These are phyloP conservation scores for Paramisgurnus dabryanus DNA, from an alignment of 2,113 vertebrate genomes.

Conservation along the genomic window DNA sequence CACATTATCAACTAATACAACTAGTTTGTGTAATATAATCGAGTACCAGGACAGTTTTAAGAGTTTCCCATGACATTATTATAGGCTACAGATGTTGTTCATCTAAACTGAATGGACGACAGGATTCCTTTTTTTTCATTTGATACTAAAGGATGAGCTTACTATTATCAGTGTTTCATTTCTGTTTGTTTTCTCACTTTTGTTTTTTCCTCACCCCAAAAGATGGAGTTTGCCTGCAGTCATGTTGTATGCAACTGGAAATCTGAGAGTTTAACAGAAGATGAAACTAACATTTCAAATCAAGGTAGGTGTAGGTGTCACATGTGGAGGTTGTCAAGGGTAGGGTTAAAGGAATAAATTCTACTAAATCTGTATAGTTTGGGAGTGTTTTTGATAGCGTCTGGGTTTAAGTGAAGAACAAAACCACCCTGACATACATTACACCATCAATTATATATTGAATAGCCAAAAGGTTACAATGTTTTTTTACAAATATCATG, in stretches of 20 bases:
- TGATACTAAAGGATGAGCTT: conserved; percentile 11
- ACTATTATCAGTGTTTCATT: background rate
- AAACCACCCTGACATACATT: too few relatives aligned
- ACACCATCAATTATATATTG: too few relatives aligned
- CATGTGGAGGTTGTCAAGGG: too few relatives aligned
- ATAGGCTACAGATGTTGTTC: background rate
- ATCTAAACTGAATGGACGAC: too few relatives aligned
- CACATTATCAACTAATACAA: background rate
- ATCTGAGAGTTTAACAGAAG: conserved; percentile 45
- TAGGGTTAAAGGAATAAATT: too few relatives aligned
- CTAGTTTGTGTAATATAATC: background rate
- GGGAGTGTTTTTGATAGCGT: too few relatives aligned
- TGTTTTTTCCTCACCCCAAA: background rate
- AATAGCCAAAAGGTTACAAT: too few relatives aligned
- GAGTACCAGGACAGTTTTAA: background rate
- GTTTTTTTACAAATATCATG: too few relatives aligned
- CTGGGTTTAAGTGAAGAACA: too few relatives aligned
- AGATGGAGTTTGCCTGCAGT: conserved; percentile 78
- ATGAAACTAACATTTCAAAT: conserved; percentile 31
- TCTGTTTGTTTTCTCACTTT: background rate
- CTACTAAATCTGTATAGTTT: too few relatives aligned
- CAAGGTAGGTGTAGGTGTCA: conserved; percentile 24
- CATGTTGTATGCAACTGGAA: conserved; percentile 74
- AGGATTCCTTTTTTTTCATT: background rate
- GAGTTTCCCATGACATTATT: background rate